Percentiles rank a stretch among this genome's conserved stretches.
Evolutionary conservation across 92 coral and sea anemone species (phyloP).

Genomic region (Epizoanthus ramosus): DNA sequence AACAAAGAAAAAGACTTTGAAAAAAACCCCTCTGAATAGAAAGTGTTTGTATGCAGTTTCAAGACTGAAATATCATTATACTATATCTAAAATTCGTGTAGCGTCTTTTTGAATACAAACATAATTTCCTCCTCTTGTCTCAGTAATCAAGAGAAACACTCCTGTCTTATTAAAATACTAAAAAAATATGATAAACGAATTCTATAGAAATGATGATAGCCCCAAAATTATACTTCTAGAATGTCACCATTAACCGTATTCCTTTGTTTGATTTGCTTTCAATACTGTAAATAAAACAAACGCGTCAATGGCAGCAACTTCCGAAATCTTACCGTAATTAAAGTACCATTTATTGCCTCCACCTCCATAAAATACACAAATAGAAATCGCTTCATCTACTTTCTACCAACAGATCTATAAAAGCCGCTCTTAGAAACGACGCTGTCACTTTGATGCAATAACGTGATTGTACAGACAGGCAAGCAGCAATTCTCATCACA

Average conservation of each 20-base stretch:
- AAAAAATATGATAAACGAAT: constrained; percentile 13
- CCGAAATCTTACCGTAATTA: constrained; percentile 40
- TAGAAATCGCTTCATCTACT: constrained; percentile 6
- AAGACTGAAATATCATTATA: no score
- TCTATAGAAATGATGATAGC: not conserved
- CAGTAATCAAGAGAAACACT: no score
- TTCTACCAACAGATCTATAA: constrained; percentile 32
- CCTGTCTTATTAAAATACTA: not conserved
- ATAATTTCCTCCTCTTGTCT: no score
- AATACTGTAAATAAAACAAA: constrained; percentile 15
- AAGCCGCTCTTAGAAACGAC: not conserved
- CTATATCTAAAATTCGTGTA: no score
- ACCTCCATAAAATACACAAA: not conserved
- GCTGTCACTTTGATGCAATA: not conserved
- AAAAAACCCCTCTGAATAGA: not conserved
- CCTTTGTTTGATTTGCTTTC: constrained; percentile 38
- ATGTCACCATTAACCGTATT: constrained; percentile 5
- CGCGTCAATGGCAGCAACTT: constrained; percentile 11
- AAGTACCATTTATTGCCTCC: constrained; percentile 15
- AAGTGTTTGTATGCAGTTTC: no score
- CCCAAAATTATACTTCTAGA: not conserved
- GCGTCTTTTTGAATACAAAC: no score
- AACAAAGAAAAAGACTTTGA: not conserved
- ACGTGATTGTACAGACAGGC: not conserved
- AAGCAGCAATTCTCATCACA: not conserved